phyloP scores from a whole-genome alignment of 2,888 invertebrate genomes.

The Ischnus inquisitorius region DNA sequence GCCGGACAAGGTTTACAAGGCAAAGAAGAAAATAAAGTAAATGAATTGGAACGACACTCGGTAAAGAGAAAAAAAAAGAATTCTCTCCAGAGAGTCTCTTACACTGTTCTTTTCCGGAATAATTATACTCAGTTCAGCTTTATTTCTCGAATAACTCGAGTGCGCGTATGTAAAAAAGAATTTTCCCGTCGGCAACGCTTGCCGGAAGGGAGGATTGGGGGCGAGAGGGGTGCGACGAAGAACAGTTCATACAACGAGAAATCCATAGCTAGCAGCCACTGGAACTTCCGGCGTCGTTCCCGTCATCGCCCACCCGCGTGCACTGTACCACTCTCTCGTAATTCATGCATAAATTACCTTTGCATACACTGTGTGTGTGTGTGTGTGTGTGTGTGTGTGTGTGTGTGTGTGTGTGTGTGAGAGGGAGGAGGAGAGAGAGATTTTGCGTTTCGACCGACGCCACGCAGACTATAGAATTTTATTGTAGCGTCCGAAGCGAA shows the following conservation, averaged over 20 bases:
- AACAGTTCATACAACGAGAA: constrained; percentile 55
- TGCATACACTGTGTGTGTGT: not conserved
- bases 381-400: too few relatives aligned
- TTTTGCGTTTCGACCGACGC: constrained; percentile 39
- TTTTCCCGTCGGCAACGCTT: constrained; percentile 35
- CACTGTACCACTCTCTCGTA: constrained; percentile 46
- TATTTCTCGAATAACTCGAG: constrained; percentile 54
- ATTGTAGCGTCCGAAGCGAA: constrained; percentile 62
- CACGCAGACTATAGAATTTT: constrained; percentile 60
- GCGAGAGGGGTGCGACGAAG: not conserved
- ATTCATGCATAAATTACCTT: constrained; percentile 67
- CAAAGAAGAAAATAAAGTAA: constrained; percentile 9
- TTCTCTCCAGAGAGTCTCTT: constrained; percentile 9
- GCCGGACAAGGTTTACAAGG: not conserved
- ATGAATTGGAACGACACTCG: not conserved
- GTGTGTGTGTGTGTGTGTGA: too few relatives aligned
- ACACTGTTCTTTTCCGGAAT: constrained; percentile 43
- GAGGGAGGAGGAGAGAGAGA: not conserved
- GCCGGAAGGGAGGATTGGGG: constrained; percentile 33
- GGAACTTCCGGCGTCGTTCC: constrained; percentile 59
- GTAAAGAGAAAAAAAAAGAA: not conserved
- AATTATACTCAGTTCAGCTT: constrained; percentile 49
- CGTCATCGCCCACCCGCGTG: constrained; percentile 51
- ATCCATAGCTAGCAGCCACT: constrained; percentile 63
- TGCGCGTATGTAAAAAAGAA: constrained; percentile 50